These are phyloP conservation scores for Oasisia sp. DNA, from an alignment of 2,888 invertebrate species.

Conservation along the genomic window DNA sequence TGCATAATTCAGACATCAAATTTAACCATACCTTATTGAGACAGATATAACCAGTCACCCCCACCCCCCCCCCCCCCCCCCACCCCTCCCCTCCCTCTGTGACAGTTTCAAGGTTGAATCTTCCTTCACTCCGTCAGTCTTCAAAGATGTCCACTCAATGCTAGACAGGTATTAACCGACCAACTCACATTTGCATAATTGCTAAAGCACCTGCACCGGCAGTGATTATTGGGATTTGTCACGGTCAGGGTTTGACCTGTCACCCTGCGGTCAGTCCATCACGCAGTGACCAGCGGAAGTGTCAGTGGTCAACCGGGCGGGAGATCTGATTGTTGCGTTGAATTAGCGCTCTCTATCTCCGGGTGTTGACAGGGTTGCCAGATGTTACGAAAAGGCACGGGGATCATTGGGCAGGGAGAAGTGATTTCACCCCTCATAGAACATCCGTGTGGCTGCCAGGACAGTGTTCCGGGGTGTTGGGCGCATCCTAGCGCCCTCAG, in stretches of 20 bases:
- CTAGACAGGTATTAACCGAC: neutral
- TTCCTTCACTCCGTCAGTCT: neutral
- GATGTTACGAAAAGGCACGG: neutral
- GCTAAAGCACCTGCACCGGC: neutral
- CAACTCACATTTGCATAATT: neutral
- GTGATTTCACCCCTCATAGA: neutral
- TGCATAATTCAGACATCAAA: too few species aligned
- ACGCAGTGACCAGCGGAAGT: neutral
- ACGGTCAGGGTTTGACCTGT: neutral
- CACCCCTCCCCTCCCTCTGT: neutral
- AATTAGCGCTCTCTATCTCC: neutral
- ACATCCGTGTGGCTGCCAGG: neutral
- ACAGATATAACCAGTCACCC: neutral
- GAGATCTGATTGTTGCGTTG: neutral
- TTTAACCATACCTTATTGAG: neutral
- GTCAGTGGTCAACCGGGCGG: neutral
- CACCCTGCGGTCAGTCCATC: neutral
- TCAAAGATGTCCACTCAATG: neutral
- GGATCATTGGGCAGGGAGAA: neutral
- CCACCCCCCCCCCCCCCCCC: neutral
- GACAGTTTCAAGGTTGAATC: neutral
- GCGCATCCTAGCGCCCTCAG: neutral
- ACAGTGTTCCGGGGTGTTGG: neutral
- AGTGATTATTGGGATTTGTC: neutral
- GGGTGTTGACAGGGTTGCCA: neutral